Base-by-base conservation (phyloP, 2,888 invertebrate species). In the Apamea anceps region DNA sequence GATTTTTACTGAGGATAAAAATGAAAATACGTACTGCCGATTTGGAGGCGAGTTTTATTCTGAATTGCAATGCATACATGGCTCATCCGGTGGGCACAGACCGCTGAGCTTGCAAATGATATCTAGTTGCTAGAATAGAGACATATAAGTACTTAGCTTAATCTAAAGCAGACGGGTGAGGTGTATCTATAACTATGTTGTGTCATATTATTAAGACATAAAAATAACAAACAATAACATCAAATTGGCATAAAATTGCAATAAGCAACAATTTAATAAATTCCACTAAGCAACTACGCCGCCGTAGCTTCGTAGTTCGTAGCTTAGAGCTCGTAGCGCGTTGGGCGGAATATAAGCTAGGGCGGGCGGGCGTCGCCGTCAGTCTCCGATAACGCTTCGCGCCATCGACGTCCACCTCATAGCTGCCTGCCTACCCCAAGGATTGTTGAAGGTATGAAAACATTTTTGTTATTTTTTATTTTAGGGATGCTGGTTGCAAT, bases 321-420 rank as follows among this genome's bases (percentile, higher is more conserved):
- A 78, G 75, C 28, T 25, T 45, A 67, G n/a, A 79, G 63, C 32
- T 21, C 60, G 80, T 80, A 80, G 80, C 75, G 18, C 67, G 37
- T 68, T 62, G 80, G 62, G 45, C 68, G 51, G 81, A 32, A 81
- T 81, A 81, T 48, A 81, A 81, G 67, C 54, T 67, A n/a, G 72
- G 48, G 72, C 77, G 72, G 62, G 62, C 72, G 72, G 62, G 72
- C 25, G 82, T n/a, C 66, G 37, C 25, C 66, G 73, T 48, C 77
- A 81, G 71, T 81, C 54, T 37, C 6, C 37, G 62, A 4, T 54
- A 67, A 77, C 45, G 37, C 72, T 48, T 67, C 62, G 82, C 37
- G 67, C 37, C 8, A 54, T 42, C 45, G 32, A 71, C 71, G 62
- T 76, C 62, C 37, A 13, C 37, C 21, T 51, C 18, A 12, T 28